A percentile compares a stretch with the other conserved stretches of the same genome.
phyloP scores from a whole-genome alignment of 2,888 invertebrate genomes.

The Orthosia incerta region DNA sequence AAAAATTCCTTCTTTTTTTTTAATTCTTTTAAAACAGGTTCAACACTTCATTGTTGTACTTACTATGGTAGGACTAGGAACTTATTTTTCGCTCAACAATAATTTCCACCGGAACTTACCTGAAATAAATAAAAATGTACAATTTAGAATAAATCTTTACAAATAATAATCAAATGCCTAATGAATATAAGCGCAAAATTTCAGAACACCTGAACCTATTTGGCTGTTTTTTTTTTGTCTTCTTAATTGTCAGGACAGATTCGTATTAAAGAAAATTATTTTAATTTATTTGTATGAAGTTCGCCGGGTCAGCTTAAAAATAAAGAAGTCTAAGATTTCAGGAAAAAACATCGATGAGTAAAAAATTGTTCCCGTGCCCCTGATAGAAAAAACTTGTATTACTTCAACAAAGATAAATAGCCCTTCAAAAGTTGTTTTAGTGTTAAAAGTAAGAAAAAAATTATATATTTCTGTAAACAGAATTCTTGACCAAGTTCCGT shows the following conservation, averaged over 20 bases:
- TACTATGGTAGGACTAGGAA: too few relatives aligned
- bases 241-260: too few relatives aligned
- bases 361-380: background rate
- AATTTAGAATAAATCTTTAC: background rate
- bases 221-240: too few relatives aligned
- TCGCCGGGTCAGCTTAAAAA: background rate
- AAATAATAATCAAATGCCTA: too few relatives aligned
- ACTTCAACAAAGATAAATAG: background rate
- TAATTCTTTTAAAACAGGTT: background rate
- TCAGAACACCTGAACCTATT: too few relatives aligned
- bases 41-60: background rate
- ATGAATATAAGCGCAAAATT: too few relatives aligned
- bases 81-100: background rate
- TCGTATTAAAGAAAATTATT: too few relatives aligned
- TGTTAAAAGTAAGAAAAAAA: background rate
- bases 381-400: background rate
- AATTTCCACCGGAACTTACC: conserved; percentile 35
- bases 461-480: background rate
- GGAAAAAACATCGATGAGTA: background rate
- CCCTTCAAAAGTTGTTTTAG: background rate
- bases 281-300: too few relatives aligned
- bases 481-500: conserved; percentile 46
- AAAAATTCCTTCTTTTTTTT: too few relatives aligned
- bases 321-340: background rate
- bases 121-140: conserved; percentile 40